Percentiles rank a stretch among this genome's conserved stretches.
Evolutionary conservation across 2,888 invertebrate genomes (phyloP).

Genomic region (Tillus elongatus): DNA sequence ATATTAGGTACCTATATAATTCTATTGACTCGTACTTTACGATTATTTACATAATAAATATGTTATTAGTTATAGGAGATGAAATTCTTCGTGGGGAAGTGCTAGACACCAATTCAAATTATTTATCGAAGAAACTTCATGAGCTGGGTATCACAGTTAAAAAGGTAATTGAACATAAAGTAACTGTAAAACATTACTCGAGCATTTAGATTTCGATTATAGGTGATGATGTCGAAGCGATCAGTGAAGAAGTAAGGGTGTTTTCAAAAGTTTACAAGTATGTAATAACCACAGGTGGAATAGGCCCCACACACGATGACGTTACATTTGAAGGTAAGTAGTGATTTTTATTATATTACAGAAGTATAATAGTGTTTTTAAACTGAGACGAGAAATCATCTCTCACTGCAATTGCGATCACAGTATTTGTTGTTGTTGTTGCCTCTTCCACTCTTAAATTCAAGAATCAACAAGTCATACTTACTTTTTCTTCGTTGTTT

Average conservation of each 20-base stretch:
- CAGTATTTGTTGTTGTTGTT: no score
- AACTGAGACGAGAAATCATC: no score
- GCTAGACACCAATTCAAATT: slow-evolving; percentile 58
- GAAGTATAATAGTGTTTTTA: no score
- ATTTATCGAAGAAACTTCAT: slow-evolving; percentile 52
- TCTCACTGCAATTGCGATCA: no score
- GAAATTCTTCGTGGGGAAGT: slow-evolving; percentile 67
- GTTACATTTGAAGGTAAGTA: slow-evolving; percentile 57
- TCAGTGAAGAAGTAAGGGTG: slow-evolving; percentile 52
- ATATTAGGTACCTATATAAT: slow-evolving; percentile 26
- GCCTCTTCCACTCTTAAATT: no score
- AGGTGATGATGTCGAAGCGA: slow-evolving; percentile 54
- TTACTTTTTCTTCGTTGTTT: no score
- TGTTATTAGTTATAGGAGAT: slow-evolving; percentile 60
- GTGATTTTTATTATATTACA: no score
- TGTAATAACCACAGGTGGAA: slow-evolving; percentile 68
- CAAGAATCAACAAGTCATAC: no score
- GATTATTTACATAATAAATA: slow-evolving; percentile 9
- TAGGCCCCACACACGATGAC: slow-evolving; percentile 73
- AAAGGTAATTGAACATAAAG: slow-evolving; percentile 39
- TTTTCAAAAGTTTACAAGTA: slow-evolving; percentile 53
- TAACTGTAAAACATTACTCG: slow-evolving; percentile 15
- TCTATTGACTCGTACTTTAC: not conserved
- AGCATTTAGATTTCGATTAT: slow-evolving; percentile 53
- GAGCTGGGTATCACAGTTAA: slow-evolving; percentile 54